Conservation (phyloP, 2,888 invertebrate genomes). For the Anthophora plumipes region DNA sequence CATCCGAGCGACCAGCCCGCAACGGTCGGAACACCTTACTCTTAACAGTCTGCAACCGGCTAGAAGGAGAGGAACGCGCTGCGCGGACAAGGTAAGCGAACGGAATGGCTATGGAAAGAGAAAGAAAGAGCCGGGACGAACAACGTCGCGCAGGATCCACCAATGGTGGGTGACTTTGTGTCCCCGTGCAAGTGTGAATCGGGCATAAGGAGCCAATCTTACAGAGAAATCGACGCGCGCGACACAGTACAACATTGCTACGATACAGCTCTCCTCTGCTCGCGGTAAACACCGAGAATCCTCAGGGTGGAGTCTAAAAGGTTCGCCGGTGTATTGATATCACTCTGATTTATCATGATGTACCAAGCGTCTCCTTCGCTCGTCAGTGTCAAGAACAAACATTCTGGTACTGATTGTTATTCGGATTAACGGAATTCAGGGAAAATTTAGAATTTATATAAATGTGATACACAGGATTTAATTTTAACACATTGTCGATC, state of each 20-base stretch:
- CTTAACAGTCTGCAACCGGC: slow-evolving; percentile 68
- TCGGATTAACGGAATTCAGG: not conserved
- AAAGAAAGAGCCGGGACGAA: slow-evolving; percentile 35
- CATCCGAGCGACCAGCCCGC: slow-evolving; percentile 72
- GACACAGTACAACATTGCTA: slow-evolving; percentile 30
- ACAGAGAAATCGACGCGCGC: slow-evolving; percentile 68
- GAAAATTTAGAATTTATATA: not conserved
- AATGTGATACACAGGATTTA: not conserved
- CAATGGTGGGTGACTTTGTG: slow-evolving; percentile 56
- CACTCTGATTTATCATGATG: slow-evolving; percentile 52
- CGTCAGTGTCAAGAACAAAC: not conserved
- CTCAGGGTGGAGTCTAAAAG: slow-evolving; percentile 39
- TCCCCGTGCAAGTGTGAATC: slow-evolving; percentile 62
- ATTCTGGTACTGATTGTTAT: slow-evolving; percentile 18
- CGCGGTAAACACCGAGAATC: not conserved
- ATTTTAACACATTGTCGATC: too few species aligned
- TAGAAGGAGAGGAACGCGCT: slow-evolving; percentile 24
- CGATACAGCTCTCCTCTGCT: slow-evolving; percentile 2
- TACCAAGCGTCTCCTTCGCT: slow-evolving; percentile 15
- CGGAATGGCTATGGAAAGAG: slow-evolving; percentile 20
- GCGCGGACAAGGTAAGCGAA: slow-evolving; percentile 9
- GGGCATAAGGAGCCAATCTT: slow-evolving; percentile 62
- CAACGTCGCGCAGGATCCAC: slow-evolving; percentile 48
- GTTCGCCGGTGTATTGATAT: slow-evolving; percentile 41
- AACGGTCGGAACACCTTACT: slow-evolving; percentile 73